A percentile compares a stretch with the other conserved stretches of the same genome.
phyloP scores from a whole-genome alignment of 2,113 vertebrate species.

The Galeopterus variegatus region DNA sequence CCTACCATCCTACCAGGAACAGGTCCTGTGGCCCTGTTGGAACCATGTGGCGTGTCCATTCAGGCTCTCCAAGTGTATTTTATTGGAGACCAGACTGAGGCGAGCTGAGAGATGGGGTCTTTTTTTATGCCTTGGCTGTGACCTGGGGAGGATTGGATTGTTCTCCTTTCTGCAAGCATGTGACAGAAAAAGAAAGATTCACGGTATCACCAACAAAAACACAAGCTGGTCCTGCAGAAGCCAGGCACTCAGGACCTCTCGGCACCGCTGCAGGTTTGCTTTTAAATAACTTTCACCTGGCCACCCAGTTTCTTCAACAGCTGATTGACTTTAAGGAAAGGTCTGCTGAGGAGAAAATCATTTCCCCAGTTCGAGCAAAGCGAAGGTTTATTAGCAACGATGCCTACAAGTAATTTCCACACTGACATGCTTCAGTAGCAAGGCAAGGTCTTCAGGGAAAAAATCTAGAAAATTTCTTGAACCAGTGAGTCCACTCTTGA shows the following conservation, averaged over 20 bases:
- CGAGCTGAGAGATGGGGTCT: too few relatives aligned
- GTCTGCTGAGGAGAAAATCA: background rate
- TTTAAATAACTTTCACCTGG: fast-evolving
- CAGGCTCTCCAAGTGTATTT: fast-evolving
- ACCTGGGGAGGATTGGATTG: background rate
- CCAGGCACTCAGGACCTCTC: fast-evolving
- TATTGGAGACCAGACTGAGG: background rate
- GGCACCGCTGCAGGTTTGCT: fast-evolving
- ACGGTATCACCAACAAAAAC: fast-evolving
- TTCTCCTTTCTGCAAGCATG: background rate
- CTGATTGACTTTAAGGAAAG: background rate
- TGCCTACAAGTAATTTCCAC: background rate
- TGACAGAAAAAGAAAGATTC: background rate
- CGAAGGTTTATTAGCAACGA: fast-evolving
- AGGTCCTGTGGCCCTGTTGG: too few relatives aligned
- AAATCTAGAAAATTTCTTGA: background rate
- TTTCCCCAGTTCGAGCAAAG: fast-evolving
- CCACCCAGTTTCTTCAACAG: background rate
- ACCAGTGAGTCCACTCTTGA: fast-evolving
- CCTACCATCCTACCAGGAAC: fast-evolving
- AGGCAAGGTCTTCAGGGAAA: background rate
- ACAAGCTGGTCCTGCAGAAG: background rate
- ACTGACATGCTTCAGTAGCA: fast-evolving
- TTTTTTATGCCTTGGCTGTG: fast-evolving
- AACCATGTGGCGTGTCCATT: fast-evolving